Conservation (phyloP, 2,113 vertebrate species). For the Scopus umbretta region DNA sequence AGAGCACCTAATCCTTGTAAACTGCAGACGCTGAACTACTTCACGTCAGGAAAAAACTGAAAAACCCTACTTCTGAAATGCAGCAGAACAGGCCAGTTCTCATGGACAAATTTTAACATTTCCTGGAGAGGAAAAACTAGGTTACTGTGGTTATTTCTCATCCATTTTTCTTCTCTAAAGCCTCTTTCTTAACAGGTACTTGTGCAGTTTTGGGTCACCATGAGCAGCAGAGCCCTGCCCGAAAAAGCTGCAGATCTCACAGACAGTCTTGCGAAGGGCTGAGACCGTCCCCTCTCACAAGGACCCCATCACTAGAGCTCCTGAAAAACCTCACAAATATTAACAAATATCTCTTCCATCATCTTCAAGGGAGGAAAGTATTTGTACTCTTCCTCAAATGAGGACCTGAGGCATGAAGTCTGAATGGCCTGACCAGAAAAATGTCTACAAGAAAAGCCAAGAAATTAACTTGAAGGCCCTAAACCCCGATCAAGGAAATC, state of each 20-base stretch:
- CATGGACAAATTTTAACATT: no score
- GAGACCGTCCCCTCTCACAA: background rate
- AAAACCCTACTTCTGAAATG: background rate
- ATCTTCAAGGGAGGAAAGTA: accelerated
- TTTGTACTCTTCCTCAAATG: background rate
- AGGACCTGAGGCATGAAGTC: background rate
- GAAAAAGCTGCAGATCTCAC: background rate
- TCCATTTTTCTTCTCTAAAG: background rate
- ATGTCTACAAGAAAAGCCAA: background rate
- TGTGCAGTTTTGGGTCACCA: background rate
- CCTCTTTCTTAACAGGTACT: background rate
- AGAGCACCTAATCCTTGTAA: background rate
- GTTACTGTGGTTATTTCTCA: background rate
- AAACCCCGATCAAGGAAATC: background rate
- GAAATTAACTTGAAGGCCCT: background rate
- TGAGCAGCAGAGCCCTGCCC: background rate
- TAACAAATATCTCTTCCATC: background rate
- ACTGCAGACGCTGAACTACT: background rate
- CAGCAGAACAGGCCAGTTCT: background rate
- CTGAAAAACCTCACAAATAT: background rate
- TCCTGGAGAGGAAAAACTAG: background rate
- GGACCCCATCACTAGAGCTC: background rate
- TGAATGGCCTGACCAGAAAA: background rate
- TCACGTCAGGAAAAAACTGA: background rate
- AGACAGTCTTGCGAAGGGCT: background rate